Percentiles rank a stretch among this genome's conserved stretches.
Conservation (phyloP, 2,113 vertebrate genomes). For the Pelecanus crispus region DNA sequence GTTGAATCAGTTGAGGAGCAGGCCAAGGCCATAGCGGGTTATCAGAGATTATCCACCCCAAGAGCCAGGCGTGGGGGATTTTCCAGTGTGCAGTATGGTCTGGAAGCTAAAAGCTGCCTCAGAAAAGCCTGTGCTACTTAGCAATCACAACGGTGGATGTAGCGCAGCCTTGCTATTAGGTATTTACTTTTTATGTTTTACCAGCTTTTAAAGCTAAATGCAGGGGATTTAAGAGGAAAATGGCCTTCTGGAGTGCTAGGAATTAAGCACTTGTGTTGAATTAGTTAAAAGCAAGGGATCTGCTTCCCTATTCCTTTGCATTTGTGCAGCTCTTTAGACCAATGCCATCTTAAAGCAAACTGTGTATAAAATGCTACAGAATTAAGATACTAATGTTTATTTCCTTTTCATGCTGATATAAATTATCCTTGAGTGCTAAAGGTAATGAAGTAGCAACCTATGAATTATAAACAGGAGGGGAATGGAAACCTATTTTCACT, state of each 20-base stretch:
- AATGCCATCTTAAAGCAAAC: neutral
- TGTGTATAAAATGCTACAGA: rapidly evolving
- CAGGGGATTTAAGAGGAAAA: neutral
- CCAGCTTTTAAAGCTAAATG: neutral
- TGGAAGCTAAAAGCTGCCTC: neutral
- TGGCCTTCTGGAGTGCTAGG: neutral
- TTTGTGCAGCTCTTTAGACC: neutral
- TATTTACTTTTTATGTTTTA: neutral
- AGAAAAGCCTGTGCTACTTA: neutral
- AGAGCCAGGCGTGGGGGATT: neutral
- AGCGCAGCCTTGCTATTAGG: neutral
- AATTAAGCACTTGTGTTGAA: neutral
- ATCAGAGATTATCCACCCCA: neutral
- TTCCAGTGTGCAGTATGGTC: neutral
- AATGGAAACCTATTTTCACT: neutral
- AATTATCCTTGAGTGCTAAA: neutral
- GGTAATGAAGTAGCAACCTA: neutral
- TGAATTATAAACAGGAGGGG: neutral
- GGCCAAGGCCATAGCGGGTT: neutral
- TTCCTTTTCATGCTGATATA: neutral
- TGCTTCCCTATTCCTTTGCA: neutral
- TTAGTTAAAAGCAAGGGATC: neutral
- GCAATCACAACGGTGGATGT: neutral
- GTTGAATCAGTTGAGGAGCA: neutral
- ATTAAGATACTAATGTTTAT: neutral